A percentile compares a stretch with the other conserved stretches of the same genome.
phyloP scores from a whole-genome alignment of 2,113 vertebrate species.

The Brachypodius melanocephalos region DNA sequence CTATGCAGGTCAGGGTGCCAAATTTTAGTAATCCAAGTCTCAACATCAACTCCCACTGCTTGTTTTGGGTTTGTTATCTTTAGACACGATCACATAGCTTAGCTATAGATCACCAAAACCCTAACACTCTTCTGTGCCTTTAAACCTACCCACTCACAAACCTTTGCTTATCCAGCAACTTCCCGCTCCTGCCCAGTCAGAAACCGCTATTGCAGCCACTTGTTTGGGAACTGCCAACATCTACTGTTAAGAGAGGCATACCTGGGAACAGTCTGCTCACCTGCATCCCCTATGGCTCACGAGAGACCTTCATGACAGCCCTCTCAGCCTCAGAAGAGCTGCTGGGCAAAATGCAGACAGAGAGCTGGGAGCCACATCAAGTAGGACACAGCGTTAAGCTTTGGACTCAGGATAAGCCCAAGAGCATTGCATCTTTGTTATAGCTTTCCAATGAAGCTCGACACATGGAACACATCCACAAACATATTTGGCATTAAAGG shows the following conservation, averaged over 20 bases:
- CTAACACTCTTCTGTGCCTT: background rate
- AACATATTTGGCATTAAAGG: background rate
- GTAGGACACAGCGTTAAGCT: background rate
- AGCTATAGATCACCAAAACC: background rate
- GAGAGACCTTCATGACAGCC: background rate
- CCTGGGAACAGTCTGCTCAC: background rate
- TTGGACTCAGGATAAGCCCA: background rate
- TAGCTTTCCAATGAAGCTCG: rapidly evolving
- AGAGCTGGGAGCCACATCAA: rapidly evolving
- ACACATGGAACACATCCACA: background rate
- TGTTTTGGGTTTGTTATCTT: background rate
- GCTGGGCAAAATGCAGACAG: background rate
- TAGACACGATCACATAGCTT: background rate
- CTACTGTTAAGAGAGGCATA: background rate
- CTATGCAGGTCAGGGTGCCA: background rate
- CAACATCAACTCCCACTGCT: background rate
- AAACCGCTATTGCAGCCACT: rapidly evolving
- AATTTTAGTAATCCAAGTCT: background rate
- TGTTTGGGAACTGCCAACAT: background rate
- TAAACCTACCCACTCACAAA: background rate
- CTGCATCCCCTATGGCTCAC: rapidly evolving
- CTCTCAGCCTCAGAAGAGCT: rapidly evolving
- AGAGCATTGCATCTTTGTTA: background rate
- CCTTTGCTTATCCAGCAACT: background rate
- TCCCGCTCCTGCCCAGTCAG: background rate